Conservation (phyloP, 2,888 invertebrate species). For the Amphipoea oculea region DNA sequence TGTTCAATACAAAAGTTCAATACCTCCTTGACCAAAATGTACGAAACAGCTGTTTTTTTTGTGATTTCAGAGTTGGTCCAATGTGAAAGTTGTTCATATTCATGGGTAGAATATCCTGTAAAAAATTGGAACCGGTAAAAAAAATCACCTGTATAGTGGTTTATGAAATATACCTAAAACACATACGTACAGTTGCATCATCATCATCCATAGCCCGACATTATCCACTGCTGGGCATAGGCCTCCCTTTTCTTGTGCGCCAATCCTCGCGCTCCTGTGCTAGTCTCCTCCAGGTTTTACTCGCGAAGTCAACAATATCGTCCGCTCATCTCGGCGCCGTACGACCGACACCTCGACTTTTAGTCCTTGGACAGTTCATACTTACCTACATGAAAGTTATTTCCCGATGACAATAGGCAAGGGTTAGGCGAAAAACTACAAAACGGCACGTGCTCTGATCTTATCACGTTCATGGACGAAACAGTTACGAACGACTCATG, state of each 20-base stretch:
- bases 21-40: no score
- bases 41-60: no score
- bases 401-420: not conserved
- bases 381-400: not conserved
- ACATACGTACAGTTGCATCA: not conserved
- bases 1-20: no score
- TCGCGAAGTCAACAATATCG: not conserved
- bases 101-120: no score
- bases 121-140: no score
- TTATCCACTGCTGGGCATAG: not conserved
- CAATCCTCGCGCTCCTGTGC: not conserved
- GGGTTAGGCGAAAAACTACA: not conserved
- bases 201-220: not conserved
- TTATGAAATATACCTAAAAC: not conserved
- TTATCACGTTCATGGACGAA: not conserved
- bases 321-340: not conserved
- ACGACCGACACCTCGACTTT: no score
- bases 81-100: no score
- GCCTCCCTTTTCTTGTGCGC: not conserved
- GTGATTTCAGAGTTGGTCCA: no score
- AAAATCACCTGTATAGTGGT: not conserved
- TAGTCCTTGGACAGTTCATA: not conserved
- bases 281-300: not conserved
- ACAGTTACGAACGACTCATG: not conserved
- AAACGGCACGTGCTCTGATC: not conserved